A percentile compares a stretch with the other conserved stretches of the same genome.
These are phyloP conservation scores for Chanos chanos DNA, from an alignment of 2,797 vertebrate species.

Conservation along the genomic window DNA sequence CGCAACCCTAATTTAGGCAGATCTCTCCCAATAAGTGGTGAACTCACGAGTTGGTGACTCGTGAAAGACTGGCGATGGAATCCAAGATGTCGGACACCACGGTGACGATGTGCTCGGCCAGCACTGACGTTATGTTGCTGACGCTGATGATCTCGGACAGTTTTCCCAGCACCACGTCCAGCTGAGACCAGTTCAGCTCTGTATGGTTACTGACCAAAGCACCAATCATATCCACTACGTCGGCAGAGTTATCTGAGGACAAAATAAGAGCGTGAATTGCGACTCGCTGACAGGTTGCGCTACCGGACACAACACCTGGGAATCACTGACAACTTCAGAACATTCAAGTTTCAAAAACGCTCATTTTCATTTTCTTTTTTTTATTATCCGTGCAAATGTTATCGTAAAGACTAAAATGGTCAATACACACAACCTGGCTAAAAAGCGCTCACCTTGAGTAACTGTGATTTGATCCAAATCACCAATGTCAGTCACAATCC, in stretches of 20 bases:
- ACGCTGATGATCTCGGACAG: slow-evolving; percentile 65
- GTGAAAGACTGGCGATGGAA: slow-evolving; percentile 60
- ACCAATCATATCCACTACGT: slow-evolving; percentile 75
- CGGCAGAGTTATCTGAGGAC: slow-evolving; percentile 71
- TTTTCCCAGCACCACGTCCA: slow-evolving; percentile 74
- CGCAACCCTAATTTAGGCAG: neutral
- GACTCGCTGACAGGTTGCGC: no score
- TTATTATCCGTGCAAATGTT: no score
- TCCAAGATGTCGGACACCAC: slow-evolving; percentile 70
- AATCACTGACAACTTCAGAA: no score
- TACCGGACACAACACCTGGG: no score
- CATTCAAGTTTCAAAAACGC: no score
- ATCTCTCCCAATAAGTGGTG: neutral
- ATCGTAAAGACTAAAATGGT: no score
- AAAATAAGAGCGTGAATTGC: no score
- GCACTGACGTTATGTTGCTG: slow-evolving; percentile 49
- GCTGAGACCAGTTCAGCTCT: slow-evolving; percentile 57
- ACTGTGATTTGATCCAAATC: slow-evolving; percentile 64
- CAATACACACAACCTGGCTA: neutral
- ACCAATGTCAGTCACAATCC: slow-evolving; percentile 45
- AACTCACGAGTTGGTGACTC: slow-evolving; percentile 74
- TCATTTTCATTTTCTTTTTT: no score
- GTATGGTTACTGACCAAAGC: slow-evolving; percentile 61
- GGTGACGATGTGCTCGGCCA: slow-evolving; percentile 62
- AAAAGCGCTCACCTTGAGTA: slow-evolving; percentile 60